Conservation (phyloP, 1,140 invertebrate genomes). For the Drosophila lacertosa region DNA sequence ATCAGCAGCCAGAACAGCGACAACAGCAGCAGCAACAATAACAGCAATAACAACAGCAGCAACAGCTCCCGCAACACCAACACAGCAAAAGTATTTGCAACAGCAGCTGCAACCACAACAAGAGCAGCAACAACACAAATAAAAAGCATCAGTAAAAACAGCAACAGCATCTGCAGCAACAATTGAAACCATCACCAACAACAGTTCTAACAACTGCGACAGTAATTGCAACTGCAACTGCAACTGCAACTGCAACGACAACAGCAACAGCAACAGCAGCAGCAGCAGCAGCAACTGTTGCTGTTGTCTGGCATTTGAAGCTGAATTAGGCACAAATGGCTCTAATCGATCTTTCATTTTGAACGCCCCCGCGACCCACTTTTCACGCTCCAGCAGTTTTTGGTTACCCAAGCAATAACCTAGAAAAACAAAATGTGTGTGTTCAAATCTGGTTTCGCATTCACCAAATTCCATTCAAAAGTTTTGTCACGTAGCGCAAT, state of each 20-base stretch:
- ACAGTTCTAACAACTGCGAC: not conserved
- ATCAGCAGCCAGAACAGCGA: not conserved
- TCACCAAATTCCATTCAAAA: not conserved
- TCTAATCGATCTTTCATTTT: conserved; percentile 6
- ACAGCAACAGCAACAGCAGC: not conserved
- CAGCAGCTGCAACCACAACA: too few species aligned
- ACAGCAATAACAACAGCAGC: not conserved
- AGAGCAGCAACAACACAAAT: too few species aligned
- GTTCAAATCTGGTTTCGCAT: not conserved
- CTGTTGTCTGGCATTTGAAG: conserved; percentile 1
- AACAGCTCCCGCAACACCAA: too few species aligned
- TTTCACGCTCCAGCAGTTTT: not conserved
- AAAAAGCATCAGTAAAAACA: too few species aligned
- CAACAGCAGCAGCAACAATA: not conserved
- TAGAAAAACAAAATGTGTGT: not conserved
- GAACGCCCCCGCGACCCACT: not conserved
- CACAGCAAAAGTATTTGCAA: not conserved
- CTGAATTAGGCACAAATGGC: conserved; percentile 17
- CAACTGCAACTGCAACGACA: too few species aligned
- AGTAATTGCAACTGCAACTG: too few species aligned
- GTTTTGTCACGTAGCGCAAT: too few species aligned
- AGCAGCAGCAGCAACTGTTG: not conserved
- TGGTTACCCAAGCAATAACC: not conserved
- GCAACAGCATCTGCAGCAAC: too few species aligned
- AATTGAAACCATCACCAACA: not conserved